Evolutionary conservation across 2,888 invertebrate genomes (phyloP).

Genomic region (Eutolmus rufibarbis): DNA sequence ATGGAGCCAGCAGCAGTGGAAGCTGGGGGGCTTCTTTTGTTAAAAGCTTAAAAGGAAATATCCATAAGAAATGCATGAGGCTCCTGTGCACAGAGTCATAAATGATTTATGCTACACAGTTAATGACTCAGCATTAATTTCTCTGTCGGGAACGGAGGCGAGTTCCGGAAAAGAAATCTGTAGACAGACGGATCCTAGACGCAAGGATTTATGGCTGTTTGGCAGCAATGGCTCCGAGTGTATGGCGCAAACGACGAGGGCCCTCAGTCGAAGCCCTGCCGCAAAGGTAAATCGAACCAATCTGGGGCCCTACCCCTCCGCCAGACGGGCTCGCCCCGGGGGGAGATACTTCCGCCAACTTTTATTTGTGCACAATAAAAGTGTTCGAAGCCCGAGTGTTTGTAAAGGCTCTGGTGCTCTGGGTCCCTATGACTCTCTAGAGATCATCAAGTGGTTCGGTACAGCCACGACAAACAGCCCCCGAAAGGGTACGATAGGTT

Average conservation of each 20-base stretch:
- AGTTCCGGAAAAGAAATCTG: slow-evolving; percentile 27
- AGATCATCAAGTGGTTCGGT: slow-evolving; percentile 26
- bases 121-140: slow-evolving; percentile 36
- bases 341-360: slow-evolving; percentile 7
- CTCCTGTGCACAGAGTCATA: slow-evolving; percentile 29
- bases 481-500: not conserved
- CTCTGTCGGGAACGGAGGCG: not conserved
- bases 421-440: not conserved
- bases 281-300: slow-evolving; percentile 9
- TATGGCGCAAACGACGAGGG: not conserved
- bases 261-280: not conserved
- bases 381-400: not conserved
- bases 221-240: slow-evolving; percentile 11
- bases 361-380: slow-evolving; percentile 28
- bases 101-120: slow-evolving; percentile 30
- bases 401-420: not conserved
- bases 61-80: slow-evolving; percentile 6
- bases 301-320: not conserved
- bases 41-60: slow-evolving; percentile 8
- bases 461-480: not conserved
- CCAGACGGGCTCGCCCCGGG: not conserved
- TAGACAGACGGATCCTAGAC: slow-evolving; percentile 32
- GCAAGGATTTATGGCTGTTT: slow-evolving; percentile 27
- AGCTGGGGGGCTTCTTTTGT: not conserved
- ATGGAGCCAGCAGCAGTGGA: not conserved